These are phyloP conservation scores for Desmodus rotundus DNA, from an alignment of 2,113 vertebrate genomes.

Conservation along the genomic window DNA sequence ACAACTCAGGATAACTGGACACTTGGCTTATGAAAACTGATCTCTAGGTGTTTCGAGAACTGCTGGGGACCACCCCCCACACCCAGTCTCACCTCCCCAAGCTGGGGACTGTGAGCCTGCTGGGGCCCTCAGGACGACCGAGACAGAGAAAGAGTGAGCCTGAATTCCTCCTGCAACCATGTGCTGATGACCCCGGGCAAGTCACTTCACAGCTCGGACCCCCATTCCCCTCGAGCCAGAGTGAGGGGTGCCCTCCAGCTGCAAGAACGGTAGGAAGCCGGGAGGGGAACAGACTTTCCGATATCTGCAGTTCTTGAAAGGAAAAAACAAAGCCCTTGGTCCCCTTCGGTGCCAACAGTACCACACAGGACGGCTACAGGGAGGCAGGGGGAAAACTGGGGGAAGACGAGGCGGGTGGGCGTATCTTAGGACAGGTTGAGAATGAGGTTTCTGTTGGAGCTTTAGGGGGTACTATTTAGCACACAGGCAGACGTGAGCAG, in stretches of 20 bases:
- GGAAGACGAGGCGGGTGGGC: neutral
- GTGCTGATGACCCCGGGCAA: neutral
- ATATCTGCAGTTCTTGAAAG: neutral
- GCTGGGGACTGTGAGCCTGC: neutral
- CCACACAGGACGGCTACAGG: neutral
- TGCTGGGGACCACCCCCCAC: neutral
- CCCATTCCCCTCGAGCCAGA: neutral
- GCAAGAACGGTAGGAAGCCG: neutral
- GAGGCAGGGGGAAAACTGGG: neutral
- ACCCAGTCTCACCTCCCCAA: neutral
- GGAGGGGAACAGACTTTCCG: neutral
- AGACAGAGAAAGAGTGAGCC: neutral
- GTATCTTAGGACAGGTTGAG: neutral
- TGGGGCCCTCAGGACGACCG: neutral
- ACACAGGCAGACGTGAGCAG: neutral
- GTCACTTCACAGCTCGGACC: neutral
- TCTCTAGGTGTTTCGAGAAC: neutral
- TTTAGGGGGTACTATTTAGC: neutral
- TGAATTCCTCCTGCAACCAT: neutral
- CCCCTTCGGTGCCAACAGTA: too few relatives aligned
- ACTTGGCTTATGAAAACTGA: neutral
- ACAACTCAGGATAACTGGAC: neutral
- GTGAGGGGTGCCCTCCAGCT: neutral
- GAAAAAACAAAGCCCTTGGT: neutral
- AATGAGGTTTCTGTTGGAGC: neutral